Evolutionary conservation across 2,888 invertebrate genomes (phyloP).

Genomic region (Listrodromus nycthemerus): DNA sequence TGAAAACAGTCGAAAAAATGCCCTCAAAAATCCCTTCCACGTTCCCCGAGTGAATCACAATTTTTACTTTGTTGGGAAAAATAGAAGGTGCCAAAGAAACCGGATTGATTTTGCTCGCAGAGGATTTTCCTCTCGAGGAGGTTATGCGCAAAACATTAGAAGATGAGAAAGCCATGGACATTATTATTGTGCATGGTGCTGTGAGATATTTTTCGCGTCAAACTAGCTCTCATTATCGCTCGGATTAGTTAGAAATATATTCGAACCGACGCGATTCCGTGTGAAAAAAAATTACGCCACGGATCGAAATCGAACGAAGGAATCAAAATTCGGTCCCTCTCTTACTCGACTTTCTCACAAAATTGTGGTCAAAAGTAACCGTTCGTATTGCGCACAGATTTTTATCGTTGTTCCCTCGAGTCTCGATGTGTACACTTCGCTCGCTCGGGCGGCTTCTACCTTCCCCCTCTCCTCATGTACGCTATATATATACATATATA

Average conservation of each 20-base stretch:
- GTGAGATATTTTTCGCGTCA: too few species aligned
- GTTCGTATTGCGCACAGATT: slow-evolving; percentile 39
- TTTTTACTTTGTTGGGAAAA: too few species aligned
- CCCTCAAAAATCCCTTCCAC: too few species aligned
- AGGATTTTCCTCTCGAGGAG: not conserved
- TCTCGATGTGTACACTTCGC: slow-evolving; percentile 28
- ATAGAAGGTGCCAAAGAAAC: not conserved
- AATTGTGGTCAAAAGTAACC: slow-evolving; percentile 33
- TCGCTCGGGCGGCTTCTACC: slow-evolving; percentile 26
- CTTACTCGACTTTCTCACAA: slow-evolving; percentile 56
- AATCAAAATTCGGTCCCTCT: not conserved
- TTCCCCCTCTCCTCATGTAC: not conserved
- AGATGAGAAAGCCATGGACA: too few species aligned
- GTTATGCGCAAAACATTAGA: too few species aligned
- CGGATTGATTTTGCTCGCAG: not conserved
- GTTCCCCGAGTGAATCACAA: too few species aligned
- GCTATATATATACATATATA: not conserved
- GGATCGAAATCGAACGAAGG: not conserved
- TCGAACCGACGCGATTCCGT: not conserved
- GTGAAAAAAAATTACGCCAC: not conserved
- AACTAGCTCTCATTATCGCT: too few species aligned
- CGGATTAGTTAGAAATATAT: too few species aligned
- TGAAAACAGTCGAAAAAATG: too few species aligned
- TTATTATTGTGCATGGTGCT: too few species aligned
- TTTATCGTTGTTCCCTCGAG: slow-evolving; percentile 51